Percentiles rank a stretch among this genome's conserved stretches.
Conservation (phyloP, 2,113 vertebrate species). For the Fulmarus glacialis region DNA sequence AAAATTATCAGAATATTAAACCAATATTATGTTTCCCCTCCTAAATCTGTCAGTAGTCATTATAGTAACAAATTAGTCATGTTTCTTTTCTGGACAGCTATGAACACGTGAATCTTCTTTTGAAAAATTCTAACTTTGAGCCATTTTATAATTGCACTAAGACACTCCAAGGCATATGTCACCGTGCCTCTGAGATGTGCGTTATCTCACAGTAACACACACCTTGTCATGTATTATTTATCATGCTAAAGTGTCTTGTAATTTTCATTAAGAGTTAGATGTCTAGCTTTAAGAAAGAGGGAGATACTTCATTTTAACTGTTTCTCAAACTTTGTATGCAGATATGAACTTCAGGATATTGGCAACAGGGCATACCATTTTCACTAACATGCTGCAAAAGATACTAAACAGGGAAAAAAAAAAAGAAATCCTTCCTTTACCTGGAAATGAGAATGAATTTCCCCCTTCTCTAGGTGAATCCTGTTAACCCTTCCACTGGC, state of each 20-base stretch:
- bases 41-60: slow-evolving; percentile 14
- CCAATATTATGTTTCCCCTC: background rate
- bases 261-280: slow-evolving; percentile 51
- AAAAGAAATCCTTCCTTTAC: background rate
- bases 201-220: slow-evolving; percentile 44
- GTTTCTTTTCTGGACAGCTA: slow-evolving; percentile 2
- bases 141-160: slow-evolving; percentile 31
- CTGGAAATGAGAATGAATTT: background rate
- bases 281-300: slow-evolving; percentile 7
- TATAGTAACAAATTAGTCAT: background rate
- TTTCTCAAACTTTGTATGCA: background rate
- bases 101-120: background rate
- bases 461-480: background rate
- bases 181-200: background rate
- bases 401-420: background rate
- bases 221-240: slow-evolving; percentile 55
- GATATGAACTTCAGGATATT: background rate
- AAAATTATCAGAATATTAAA: background rate
- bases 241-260: slow-evolving; percentile 21
- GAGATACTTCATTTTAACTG: background rate
- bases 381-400: background rate
- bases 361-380: background rate
- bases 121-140: slow-evolving; percentile 24
- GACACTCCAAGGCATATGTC: slow-evolving; percentile 13
- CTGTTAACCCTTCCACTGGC: background rate